Percentiles rank a stretch among this genome's conserved stretches.
Conservation (phyloP, 2,888 invertebrate species). For the Zhuqinia jingwanae region DNA sequence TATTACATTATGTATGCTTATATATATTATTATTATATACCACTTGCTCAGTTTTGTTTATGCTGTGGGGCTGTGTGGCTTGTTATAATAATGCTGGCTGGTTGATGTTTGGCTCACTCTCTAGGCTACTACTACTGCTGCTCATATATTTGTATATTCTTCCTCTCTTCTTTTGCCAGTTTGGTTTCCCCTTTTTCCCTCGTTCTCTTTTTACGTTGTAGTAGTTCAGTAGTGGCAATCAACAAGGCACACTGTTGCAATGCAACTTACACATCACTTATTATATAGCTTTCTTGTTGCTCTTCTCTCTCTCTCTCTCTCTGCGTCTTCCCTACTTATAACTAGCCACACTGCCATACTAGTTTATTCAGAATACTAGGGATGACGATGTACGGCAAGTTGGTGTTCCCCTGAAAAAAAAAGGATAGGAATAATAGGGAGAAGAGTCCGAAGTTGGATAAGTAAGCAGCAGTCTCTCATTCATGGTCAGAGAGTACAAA, state of each 20-base stretch:
- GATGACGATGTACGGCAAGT: conserved; percentile 37
- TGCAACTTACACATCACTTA: background rate
- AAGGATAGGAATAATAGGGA: conserved; percentile 8
- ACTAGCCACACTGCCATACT: background rate
- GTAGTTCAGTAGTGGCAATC: conserved; percentile 51
- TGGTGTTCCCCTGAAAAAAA: conserved; percentile 25
- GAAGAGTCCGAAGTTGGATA: conserved; percentile 28
- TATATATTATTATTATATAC: background rate
- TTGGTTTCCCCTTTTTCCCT: conserved; percentile 37
- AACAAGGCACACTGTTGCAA: background rate
- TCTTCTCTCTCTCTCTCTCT: conserved; percentile 18
- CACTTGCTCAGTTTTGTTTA: too few species aligned
- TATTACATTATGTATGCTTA: background rate
- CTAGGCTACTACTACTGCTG: too few species aligned
- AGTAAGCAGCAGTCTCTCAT: conserved; percentile 35
- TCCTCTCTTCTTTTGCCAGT: background rate
- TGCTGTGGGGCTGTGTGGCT: too few species aligned
- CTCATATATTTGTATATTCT: background rate
- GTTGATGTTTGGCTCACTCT: background rate
- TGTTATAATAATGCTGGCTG: background rate
- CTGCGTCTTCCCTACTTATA: too few species aligned
- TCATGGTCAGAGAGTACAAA: conserved; percentile 39
- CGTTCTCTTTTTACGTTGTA: conserved; percentile 10
- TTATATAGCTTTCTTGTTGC: background rate
- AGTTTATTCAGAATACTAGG: background rate